These are phyloP conservation scores for Ploceus nigricollis DNA, from an alignment of 2,113 vertebrate species.

Conservation along the genomic window DNA sequence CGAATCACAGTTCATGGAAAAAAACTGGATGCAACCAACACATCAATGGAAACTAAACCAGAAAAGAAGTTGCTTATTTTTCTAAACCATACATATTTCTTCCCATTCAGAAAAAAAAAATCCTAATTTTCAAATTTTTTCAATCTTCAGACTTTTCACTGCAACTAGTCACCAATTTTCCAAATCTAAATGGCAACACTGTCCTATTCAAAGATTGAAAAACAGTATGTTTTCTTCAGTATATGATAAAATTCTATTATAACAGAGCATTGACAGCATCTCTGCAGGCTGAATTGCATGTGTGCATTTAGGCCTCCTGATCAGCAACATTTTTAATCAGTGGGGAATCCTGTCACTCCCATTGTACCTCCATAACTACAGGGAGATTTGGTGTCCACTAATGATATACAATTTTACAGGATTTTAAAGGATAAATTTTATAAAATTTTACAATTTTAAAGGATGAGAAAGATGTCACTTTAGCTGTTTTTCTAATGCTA, in stretches of 20 bases:
- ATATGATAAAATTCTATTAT: neutral
- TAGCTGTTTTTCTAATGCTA: neutral
- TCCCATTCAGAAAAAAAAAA: neutral
- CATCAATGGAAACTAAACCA: neutral
- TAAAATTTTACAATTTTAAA: no score
- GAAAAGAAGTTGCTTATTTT: neutral
- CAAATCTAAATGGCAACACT: neutral
- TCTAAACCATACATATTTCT: neutral
- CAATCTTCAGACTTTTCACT: neutral
- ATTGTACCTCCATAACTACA: fast-evolving
- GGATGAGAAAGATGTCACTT: neutral
- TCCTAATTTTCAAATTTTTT: neutral
- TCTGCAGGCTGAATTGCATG: neutral
- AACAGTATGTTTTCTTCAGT: neutral
- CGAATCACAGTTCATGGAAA: neutral
- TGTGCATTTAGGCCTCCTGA: neutral
- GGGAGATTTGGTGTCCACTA: neutral
- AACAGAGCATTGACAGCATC: neutral
- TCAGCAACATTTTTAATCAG: neutral
- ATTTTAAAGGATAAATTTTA: no score
- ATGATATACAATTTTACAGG: neutral
- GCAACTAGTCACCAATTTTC: neutral
- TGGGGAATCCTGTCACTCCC: neutral
- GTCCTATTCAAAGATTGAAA: neutral
- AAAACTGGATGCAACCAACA: neutral